Evolutionary conservation across 2,113 vertebrate species (phyloP), one percentile per base, ranked within the genome.

Genomic region (Cranoglanis bouderius): DNA sequence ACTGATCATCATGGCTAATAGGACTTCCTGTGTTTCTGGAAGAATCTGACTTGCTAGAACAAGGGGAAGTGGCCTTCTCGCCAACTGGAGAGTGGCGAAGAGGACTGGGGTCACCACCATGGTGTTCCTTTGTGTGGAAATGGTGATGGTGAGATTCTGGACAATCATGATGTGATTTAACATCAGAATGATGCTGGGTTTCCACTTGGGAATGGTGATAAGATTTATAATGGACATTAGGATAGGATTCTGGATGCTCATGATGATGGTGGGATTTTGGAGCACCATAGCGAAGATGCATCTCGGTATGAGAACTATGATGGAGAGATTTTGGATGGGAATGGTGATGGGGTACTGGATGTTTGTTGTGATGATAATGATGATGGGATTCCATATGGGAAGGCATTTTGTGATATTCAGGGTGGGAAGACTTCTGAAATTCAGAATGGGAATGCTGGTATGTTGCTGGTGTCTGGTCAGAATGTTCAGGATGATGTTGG

Each of bases 1-100:
- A 91, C 21, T 92, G 93, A 84, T 95, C 93, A 6, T 95, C 93
- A 3, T 90, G 93, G 83, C 89, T 88, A 29, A 91, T 92, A 21
- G 90, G 82, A 89, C 89, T 93, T 78, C 75, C 91, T 1, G 63
- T 91, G 29, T 87, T 92, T 82, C 81, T 88, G 3, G 88, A 88
- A 21, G 93, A 92, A 83, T 92, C 90, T 0, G 88, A 65, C 35
- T 91, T 92, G 55, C 84, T 92, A 70, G 91, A 88, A 32, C 90
- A 81, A 83, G 88, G 89, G 32, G 89, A 91, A 78, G 57, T 77
- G 61, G 26, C 87, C 51, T 43, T 87, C 74, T 88, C 85, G 72
- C 59, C 85, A 72, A 80, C 65, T 38, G 89, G 90, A 81, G 84
- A 89, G 57, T 88, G 88, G n/a, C 85, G 59, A 80, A 87, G 87